Base-by-base conservation (phyloP, 2,888 invertebrate genomes). In the Punctoribates punctum region DNA sequence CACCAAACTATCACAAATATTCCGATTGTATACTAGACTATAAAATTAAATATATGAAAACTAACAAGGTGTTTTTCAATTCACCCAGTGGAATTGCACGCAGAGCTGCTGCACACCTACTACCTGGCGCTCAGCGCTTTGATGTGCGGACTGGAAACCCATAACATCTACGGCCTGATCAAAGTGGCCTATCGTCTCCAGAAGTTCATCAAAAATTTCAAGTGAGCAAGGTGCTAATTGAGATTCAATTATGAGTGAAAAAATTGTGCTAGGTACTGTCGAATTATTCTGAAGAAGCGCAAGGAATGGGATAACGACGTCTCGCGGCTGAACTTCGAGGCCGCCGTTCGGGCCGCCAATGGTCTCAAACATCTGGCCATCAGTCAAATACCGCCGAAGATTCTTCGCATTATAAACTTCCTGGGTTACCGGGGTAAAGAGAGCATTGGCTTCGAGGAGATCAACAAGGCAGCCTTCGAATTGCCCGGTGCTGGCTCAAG, bases 1-100 rank as follows among this genome's bases (percentile, higher is more conserved):
- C 73, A 27, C 57, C 73, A 13, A 73, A 73, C 11, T 73, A 76
- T 25, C 23, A 76, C 3, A 76, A 76, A 23, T 76, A 76, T 42
- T 46, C 57, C 1, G 76, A 76, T 34, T 20, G 72, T 72, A 72
- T n/a, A n/a, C n/a, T n/a, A n/a, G n/a, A n/a, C n/a, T n/a, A n/a
- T n/a, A n/a, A n/a, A n/a, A n/a, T n/a, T n/a, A n/a, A n/a, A n/a
- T n/a, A n/a, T n/a, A n/a, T n/a, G n/a, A n/a, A n/a, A n/a, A n/a
- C n/a, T n/a, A n/a, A n/a, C 51, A 51, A 34, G 3, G 34, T 34
- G 34, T n/a, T n/a, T 65, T 38, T n/a, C n/a, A 38, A 46, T 29
- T 65, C 34, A 57, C n/a, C 13, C 6, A 72, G 72, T 76, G 17
- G 76, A 76, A 23, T 1, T 60, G 2, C 76, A 76, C 34, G 60